Evolutionary conservation across 2,888 invertebrate genomes (phyloP), one percentile per base, ranked within the genome.

Genomic region (Phengaris arion): DNA sequence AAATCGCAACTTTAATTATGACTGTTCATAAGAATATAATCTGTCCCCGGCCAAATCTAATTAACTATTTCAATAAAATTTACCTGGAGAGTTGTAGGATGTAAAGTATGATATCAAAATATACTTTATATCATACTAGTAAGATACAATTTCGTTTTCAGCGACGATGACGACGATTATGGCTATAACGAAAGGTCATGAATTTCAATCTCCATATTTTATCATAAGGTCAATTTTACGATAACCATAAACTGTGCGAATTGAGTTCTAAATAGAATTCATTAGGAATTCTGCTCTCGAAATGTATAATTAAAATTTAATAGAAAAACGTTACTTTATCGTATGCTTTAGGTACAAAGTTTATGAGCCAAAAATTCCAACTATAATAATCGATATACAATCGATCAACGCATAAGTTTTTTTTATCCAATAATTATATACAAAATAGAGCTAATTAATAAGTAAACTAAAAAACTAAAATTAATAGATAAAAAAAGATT

Each of bases 61-160:
- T 75, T 75, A 75, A 69, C 55, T 55, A 75, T 75, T 46, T 75
- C 69, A 70, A 51, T 75, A 55, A 75, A 70, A 75, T 69, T 75
- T 75, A 75, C 75, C 72, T 72, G 54, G 12, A 51, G 13, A 54
- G 0, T 2, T 6, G 6, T 7, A 35, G 13, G 13, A 10, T 52
- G 52, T 13, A 6, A 68, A 46, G 54, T 22, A 22, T 1, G 22
- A 22, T 22, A 22, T 22, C 0, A 22, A 13, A 72, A 72, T 72
- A 22, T 52, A 2, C 54, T 72, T 54, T 72, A 72, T 72, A 0
- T 3, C 46, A 48, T 69, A 12, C 0, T 22, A 12, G 13, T 52
- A 52, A 6, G 15, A 13, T 13, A 35, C 54, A 54, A 15, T 45
- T 52, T 22, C 9, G 13, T 35, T 35, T 54, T 64, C 13, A 5